Evolutionary conservation across 2,113 vertebrate species (phyloP), one percentile per base, ranked within the genome.

Genomic region (Nibea albiflora): DNA sequence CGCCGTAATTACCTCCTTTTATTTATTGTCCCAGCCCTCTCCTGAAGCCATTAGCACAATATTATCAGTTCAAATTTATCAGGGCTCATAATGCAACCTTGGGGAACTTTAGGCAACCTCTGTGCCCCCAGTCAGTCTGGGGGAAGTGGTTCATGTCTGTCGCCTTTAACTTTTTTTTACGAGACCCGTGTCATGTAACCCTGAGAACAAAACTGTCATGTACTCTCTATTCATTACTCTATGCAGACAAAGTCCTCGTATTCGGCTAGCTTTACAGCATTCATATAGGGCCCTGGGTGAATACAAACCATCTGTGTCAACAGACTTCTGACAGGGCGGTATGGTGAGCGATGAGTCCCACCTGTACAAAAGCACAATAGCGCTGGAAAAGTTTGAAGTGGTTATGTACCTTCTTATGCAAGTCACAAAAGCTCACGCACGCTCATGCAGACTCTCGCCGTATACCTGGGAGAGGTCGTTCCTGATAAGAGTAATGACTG

Each of bases 271-370:
- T 91, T 87, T 80, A 86, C 76, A 77, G 46, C 85, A 72, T 87
- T 90, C 85, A 77, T 77, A 86, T 52, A 90, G 60, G 80, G 63
- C 82, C 82, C 63, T 5, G 77, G 76, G 83, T 85, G 89, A 90
- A 93, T 77, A 87, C 86, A 84, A 93, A 93, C 90, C 93, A 94
- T 94, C 92, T 94, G 93, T 93, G 86, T 73, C 88, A 94, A 94
- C 50, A 83, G 79, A 77, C 86, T 76, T 69, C 61, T 86, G 84
- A 88, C 80, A 77, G 69, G 76, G 64, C 61, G 46, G 81, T 53
- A 14, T 42, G 64, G 35, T 93, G 91, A 92, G 70, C 64, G 73
- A 93, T 89, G 84, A 84, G 28, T 66, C 88, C 88, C 87, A 93
- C 90, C 90, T 92, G 90, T 87, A 89, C 76, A 53, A 58, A 66